Percentiles rank a stretch among this genome's conserved stretches.
These are phyloP conservation scores for Latheticus oryzae DNA, from an alignment of 2,888 invertebrate genomes.

Conservation along the genomic window DNA sequence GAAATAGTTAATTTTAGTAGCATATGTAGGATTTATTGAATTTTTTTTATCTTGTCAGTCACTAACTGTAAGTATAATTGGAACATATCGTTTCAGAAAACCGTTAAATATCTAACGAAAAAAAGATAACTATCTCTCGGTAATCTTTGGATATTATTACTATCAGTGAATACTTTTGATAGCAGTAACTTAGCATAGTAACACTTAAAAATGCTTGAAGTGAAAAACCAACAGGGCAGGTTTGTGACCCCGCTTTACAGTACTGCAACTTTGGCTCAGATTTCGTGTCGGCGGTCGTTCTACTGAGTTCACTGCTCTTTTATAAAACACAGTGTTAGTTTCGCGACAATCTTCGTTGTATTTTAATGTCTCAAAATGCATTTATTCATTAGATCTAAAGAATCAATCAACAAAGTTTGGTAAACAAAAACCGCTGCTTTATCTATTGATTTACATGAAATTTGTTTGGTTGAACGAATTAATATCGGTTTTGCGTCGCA, in stretches of 20 bases:
- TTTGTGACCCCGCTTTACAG: constrained; percentile 49
- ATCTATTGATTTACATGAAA: constrained; percentile 29
- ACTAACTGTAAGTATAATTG: background rate
- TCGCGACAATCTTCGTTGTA: constrained; percentile 1
- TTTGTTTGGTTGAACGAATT: constrained; percentile 15
- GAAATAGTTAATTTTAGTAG: background rate
- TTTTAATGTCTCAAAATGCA: constrained; percentile 6
- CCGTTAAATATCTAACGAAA: too few species aligned
- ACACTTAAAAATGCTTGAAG: constrained; percentile 18
- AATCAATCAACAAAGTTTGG: constrained; percentile 7
- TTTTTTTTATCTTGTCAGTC: too few species aligned
- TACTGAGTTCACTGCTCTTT: constrained; percentile 40
- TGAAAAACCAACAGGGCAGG: constrained; percentile 33
- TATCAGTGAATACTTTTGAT: too few species aligned
- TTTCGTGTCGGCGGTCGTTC: constrained; percentile 45
- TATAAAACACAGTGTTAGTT: constrained; percentile 18
- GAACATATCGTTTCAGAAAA: constrained; percentile 1
- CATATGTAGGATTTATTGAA: background rate
- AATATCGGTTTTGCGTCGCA: constrained; percentile 26
- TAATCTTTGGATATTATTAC: too few species aligned
- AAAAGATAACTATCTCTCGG: too few species aligned
- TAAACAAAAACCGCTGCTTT: constrained; percentile 16
- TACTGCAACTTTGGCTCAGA: constrained; percentile 43
- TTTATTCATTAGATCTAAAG: too few species aligned
- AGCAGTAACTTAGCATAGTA: too few species aligned